Evolutionary conservation across 2,113 vertebrate genomes (phyloP).

Genomic region (Leucopternis melanops): DNA sequence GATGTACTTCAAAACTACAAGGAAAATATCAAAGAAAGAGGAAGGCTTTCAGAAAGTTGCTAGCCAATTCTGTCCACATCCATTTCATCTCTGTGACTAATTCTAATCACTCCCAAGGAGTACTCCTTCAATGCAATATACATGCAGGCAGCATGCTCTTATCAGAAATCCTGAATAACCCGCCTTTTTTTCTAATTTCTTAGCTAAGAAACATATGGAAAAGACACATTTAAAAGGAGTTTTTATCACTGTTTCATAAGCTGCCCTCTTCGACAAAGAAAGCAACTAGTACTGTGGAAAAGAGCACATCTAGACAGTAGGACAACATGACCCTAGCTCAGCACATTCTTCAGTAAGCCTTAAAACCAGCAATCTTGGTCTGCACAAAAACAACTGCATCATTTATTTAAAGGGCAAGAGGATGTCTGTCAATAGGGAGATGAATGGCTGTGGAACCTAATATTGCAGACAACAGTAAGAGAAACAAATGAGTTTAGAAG

Average conservation of each 20-base stretch:
- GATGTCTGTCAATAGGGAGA: constrained; percentile 9
- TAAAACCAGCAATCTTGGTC: background rate
- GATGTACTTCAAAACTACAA: constrained; percentile 12
- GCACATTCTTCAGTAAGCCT: background rate
- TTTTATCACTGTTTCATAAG: background rate
- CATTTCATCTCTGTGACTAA: background rate
- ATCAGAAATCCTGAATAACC: background rate
- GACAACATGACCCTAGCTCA: background rate
- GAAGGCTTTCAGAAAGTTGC: background rate
- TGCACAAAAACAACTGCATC: background rate
- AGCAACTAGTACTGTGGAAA: background rate
- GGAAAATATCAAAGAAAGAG: constrained; percentile 13
- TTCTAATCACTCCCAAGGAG: background rate
- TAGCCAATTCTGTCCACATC: background rate
- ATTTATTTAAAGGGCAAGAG: constrained; percentile 10
- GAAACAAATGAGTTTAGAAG: background rate
- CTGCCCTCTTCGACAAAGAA: background rate
- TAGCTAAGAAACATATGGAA: background rate
- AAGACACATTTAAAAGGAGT: background rate
- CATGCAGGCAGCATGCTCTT: background rate
- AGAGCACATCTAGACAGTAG: background rate
- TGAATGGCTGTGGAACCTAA: background rate
- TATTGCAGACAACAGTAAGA: background rate
- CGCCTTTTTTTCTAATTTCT: background rate
- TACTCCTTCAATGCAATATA: background rate